These are phyloP conservation scores for Stigmatopora argus DNA, from an alignment of 2,113 vertebrate genomes.

Conservation along the genomic window DNA sequence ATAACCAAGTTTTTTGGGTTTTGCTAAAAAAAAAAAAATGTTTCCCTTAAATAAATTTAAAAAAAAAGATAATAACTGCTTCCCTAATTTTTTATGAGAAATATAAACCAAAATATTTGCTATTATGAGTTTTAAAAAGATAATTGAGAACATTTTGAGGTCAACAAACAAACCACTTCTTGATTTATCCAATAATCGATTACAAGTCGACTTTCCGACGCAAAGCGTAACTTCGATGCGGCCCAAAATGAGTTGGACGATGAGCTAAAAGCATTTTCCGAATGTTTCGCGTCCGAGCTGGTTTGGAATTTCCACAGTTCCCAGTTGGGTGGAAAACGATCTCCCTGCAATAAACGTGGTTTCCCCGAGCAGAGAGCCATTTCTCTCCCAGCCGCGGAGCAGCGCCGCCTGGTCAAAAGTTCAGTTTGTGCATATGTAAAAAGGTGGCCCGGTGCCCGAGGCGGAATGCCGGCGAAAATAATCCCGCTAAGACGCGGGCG, in stretches of 20 bases:
- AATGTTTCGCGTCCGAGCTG: not conserved
- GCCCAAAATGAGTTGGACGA: too few relatives aligned
- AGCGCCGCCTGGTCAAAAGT: conserved; percentile 98
- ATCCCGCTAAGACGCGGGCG: conserved; percentile 91
- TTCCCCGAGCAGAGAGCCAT: conserved; percentile 35
- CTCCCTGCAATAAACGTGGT: not conserved
- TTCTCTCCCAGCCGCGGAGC: conserved; percentile 63
- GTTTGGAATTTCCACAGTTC: not conserved
- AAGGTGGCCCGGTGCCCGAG: conserved; percentile 97
- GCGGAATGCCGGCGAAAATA: conserved; percentile 95
- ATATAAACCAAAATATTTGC: too few relatives aligned
- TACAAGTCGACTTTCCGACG: too few relatives aligned
- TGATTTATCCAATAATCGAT: too few relatives aligned
- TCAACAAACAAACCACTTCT: too few relatives aligned
- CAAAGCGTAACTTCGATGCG: too few relatives aligned
- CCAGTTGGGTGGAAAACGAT: not conserved
- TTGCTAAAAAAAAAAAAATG: not conserved
- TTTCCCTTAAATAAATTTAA: conserved; percentile 18
- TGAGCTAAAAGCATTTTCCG: not conserved
- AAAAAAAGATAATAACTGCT: conserved; percentile 4
- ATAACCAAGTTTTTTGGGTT: too few relatives aligned
- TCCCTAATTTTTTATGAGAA: too few relatives aligned
- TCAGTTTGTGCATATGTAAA: conserved; percentile 99
- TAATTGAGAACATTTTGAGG: too few relatives aligned
- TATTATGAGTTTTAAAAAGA: too few relatives aligned